Percentiles rank a stretch among this genome's conserved stretches.
Evolutionary conservation across 2,113 vertebrate species (phyloP).

Genomic region (Bettongia penicillata): DNA sequence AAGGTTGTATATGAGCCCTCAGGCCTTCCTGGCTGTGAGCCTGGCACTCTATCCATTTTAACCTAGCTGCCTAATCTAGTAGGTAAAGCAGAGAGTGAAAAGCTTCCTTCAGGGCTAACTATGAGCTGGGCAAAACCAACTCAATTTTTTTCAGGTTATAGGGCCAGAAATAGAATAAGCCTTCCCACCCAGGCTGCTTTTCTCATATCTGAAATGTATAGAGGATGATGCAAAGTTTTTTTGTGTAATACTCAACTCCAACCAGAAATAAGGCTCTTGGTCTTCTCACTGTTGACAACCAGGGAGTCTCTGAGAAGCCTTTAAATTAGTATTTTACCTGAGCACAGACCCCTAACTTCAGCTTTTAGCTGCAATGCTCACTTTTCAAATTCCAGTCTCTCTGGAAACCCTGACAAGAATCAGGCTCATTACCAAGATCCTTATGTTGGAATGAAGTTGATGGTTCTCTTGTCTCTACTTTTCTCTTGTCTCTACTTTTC

Average conservation of each 20-base stretch:
- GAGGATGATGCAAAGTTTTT: neutral
- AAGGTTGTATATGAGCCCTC: neutral
- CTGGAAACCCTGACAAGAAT: slow-evolving; percentile 70
- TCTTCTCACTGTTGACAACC: slow-evolving; percentile 59
- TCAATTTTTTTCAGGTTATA: slow-evolving; percentile 41
- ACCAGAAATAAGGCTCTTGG: neutral
- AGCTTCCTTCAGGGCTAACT: slow-evolving; percentile 30
- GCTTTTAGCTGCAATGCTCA: slow-evolving; percentile 70
- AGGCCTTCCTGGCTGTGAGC: neutral
- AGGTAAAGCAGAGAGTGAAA: slow-evolving; percentile 23
- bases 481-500: slow-evolving; percentile 32
- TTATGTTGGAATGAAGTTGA: slow-evolving; percentile 57
- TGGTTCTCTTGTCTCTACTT: slow-evolving; percentile 20
- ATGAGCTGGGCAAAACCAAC: neutral
- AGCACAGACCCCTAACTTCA: slow-evolving; percentile 30
- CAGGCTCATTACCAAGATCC: slow-evolving; percentile 66
- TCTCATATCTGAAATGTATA: neutral
- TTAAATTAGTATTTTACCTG: slow-evolving; percentile 40
- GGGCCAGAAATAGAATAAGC: neutral
- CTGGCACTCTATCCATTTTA: neutral
- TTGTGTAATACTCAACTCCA: neutral
- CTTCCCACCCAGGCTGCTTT: neutral
- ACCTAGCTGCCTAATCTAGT: neutral
- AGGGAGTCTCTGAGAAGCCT: slow-evolving; percentile 46
- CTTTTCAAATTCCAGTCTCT: slow-evolving; percentile 74